Base-by-base conservation (phyloP, 2,888 invertebrate genomes). In the Pteria penguin region DNA sequence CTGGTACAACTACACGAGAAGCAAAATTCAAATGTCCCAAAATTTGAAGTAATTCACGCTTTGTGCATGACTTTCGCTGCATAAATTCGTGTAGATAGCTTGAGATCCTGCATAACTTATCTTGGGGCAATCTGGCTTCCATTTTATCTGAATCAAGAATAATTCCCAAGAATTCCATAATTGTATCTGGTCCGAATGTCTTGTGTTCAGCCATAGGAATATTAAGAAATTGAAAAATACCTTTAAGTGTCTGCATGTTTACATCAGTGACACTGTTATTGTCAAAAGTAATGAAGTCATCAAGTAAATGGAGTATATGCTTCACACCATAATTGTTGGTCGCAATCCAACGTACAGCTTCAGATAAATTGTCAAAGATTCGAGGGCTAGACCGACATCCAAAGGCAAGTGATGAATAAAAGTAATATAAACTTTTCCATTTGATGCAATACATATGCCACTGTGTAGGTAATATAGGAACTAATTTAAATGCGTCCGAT, bases 151-250 rank as follows among this genome's bases (percentile, higher is more conserved):
- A 60, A 52, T 83, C 81, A 8, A 81, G 55, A 33, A 74, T 72
- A 11, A 81, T 62, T 24, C 79, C 82, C 3, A 81, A 55, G 32
- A 76, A 82, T 55, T 75, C 76, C n/a, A 81, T 22, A n/a, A 22
- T 14, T 1, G 66, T 54, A 1, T 58, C 32, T 1, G 79, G 81
- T 14, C 78, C 81, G 11, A 45, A 24, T 4, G 78, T 76, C 45
- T 83, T 80, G 24, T 76, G 65, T 14, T 61, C 33, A 3, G 75
- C 65, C 1, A 81, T 29, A 3, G 79, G 81, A 14, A 83, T 68
- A 11, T 67, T 62, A 1, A 83, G 65, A 11, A 27, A 33, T 0
- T 63, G 26, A 32, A 81, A 83, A 3, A 83, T 31, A 4, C 29
- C 33, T 3, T 55, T 63, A 11, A 81, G 8, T 5, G 72, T 8